Base-by-base conservation (phyloP, 2,113 vertebrate genomes). In the Azemiops feae region DNA sequence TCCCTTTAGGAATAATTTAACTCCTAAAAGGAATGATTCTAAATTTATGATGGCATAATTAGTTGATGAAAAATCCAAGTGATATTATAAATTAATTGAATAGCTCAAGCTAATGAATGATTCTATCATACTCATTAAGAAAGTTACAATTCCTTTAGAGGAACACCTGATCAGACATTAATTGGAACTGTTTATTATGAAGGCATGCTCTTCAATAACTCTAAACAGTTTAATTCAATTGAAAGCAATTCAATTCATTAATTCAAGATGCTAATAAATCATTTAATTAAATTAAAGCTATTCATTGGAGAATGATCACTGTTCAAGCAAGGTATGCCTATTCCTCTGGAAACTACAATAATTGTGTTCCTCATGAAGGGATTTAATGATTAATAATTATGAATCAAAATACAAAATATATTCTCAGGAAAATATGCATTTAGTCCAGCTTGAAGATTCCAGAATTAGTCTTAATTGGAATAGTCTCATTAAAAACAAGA, bases 101-200 rank as follows among this genome's bases (percentile, higher is more conserved):
- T 43, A 53, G 7, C 47, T 81, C 60, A 43, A 92, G 39, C 81
- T 55, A 89, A 89, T 81, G 74, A 89, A 92, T 55, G 87, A 92
- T 92, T 52, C 34, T 89, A 81, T 89, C 92, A 81, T 39, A n/a
- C 74, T 81, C 34, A 89, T 89, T 89, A 92, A 74, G 50, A 88
- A 81, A 89, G 60, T 39, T 45, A 89, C 60, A 54, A 81, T 81
- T 92, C 50, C n/a, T 92, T 50, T 53, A 22, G 34, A 81, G 87
- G 87, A 89, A 81, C 60, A 89, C 50, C 60, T 92, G 88, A 92
- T 92, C 87, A 92, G 54, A 89, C 52, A 88, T 69, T 53, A 92
- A 89, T 89, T 81, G 60, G 60, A 39, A 89, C 85, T 64, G 30
- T 64, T 92, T 92, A 92, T 92, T 87, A 92, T 92, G 55, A 88